Evolutionary conservation across 1,140 invertebrate genomes (phyloP), one percentile per base, ranked within the genome.

Genomic region (Nixonia krombeini): DNA sequence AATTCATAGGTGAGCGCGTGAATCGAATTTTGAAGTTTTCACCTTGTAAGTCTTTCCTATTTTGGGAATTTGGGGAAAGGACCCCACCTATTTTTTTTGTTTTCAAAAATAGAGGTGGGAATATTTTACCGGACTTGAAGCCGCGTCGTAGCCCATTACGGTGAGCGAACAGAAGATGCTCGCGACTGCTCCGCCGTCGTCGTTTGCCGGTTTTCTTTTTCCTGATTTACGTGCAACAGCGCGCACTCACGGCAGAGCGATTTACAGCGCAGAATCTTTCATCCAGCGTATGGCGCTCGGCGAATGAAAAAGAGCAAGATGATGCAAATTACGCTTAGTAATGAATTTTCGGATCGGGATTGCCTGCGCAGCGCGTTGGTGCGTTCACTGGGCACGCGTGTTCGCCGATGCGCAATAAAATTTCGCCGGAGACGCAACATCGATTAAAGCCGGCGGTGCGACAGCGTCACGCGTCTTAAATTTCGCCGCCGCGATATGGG

Each of bases 391-490:
- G 23, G 16, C 40, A 37, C 29, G 28, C 26, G 17, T 25, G 17
- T 28, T 6, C 25, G 15, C 49, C 26, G 49, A 37, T 31, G 29
- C 67, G 66, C 46, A 58, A 59, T 65, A 72, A 73, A 72, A 46
- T 69, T 26, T 17, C 59, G 64, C 25, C 17, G 28, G 23, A 70
- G 61, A 66, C 53, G 45, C 52, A 59, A 47, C 61, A 66, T 62
- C 61, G 47, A 74, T 74, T 72, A 66, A 29, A 37, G 21, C 40
- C 15, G 38, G 1, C 23, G 31, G 10, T 46, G 33, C 41, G n/a
- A n/a, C 33, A 37, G 8, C 35, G 46, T 51, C 44, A 44, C 25
- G 58, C 44, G 44, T 53, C 53, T 69, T 63, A 52, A 53, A 69
- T 52, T 57, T 40, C 35, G 16, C 45, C 16, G 7, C n/a, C 41